Percentiles rank a stretch among this genome's conserved stretches.
These are phyloP conservation scores for Istiophorus platypterus DNA, from an alignment of 2,113 vertebrate genomes.

Conservation along the genomic window DNA sequence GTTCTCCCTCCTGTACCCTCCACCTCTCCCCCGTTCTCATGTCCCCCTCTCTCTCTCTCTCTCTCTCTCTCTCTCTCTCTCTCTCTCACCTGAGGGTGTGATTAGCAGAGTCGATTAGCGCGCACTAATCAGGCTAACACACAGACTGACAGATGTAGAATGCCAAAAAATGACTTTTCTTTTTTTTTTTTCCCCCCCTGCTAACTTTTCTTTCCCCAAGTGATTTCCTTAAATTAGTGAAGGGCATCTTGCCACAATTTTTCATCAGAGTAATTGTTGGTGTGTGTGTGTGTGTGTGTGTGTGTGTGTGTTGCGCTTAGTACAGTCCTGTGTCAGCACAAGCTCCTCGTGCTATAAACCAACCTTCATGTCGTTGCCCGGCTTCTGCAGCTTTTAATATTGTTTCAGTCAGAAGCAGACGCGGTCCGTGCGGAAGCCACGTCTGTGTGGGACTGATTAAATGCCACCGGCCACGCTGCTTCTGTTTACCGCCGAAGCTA, in stretches of 20 bases:
- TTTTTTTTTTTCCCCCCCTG: no score
- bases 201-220: conserved; percentile 67
- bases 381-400: conserved; percentile 10
- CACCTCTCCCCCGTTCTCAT: conserved; percentile 47
- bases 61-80: conserved; percentile 23
- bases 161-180: conserved; percentile 66
- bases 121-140: conserved; percentile 76
- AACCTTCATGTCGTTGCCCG: not conserved
- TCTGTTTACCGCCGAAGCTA: not conserved
- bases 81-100: conserved; percentile 75
- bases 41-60: conserved; percentile 22
- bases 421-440: not conserved
- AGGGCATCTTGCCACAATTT: conserved; percentile 57
- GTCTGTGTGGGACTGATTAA: not conserved
- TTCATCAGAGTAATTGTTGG: conserved; percentile 63
- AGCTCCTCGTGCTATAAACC: conserved; percentile 15
- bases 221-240: conserved; percentile 73
- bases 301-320: conserved; percentile 13
- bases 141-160: conserved; percentile 80
- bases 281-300: conserved; percentile 33
- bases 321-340: conserved; percentile 1
- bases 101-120: conserved; percentile 81
- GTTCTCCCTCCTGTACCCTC: conserved; percentile 50
- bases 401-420: conserved; percentile 4
- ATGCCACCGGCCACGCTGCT: not conserved